Evolutionary conservation across 2,888 invertebrate species (phyloP).

Genomic region (Campaea margaritaria): DNA sequence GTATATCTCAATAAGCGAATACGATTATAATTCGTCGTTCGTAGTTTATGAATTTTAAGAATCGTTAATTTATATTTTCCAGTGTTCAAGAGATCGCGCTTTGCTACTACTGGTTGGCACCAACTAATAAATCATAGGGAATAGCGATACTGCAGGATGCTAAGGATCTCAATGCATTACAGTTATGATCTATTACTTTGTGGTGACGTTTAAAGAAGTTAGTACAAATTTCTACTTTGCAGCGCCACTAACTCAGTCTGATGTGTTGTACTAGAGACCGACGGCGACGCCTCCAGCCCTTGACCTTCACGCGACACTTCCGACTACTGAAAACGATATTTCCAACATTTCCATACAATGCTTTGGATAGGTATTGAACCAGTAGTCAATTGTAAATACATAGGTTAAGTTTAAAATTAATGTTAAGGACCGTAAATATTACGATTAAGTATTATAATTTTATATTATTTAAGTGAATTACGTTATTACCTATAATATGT

Average conservation of each 20-base stretch:
- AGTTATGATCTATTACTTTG: conserved; percentile 2
- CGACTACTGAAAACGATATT: conserved; percentile 8
- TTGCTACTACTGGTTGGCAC: conserved; percentile 31
- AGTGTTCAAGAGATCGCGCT: conserved; percentile 35
- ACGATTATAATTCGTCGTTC: no score
- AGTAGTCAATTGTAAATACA: conserved; percentile 15
- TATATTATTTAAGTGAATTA: neutral
- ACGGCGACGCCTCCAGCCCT: conserved; percentile 17
- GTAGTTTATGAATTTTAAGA: neutral
- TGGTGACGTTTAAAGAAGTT: conserved; percentile 5
- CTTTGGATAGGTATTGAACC: neutral
- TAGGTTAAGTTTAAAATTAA: neutral
- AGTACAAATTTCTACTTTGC: conserved; percentile 50
- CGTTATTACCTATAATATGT: neutral
- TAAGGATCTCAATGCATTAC: conserved; percentile 8
- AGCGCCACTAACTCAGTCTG: conserved; percentile 67
- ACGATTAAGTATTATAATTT: neutral
- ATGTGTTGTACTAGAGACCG: conserved; percentile 67
- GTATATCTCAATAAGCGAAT: neutral
- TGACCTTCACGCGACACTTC: conserved; percentile 18
- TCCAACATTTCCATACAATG: neutral
- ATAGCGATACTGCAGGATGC: neutral
- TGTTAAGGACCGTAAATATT: conserved; percentile 2
- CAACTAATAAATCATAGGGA: conserved; percentile 29
- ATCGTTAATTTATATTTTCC: conserved; percentile 26